Conservation (phyloP, 2,113 vertebrate genomes). For the Dendrocopos noguchii region DNA sequence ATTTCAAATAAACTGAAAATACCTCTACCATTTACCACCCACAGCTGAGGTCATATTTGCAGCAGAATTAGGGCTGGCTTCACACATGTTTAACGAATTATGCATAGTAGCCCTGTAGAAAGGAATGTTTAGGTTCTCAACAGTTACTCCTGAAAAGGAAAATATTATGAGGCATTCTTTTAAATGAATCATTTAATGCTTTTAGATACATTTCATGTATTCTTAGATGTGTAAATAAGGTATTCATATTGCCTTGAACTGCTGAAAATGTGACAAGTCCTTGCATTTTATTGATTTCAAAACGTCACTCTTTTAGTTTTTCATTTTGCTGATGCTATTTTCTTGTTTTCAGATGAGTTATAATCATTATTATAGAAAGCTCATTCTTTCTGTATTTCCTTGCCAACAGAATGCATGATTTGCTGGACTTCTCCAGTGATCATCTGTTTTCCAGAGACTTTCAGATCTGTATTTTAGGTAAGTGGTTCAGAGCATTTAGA, state of each 20-base stretch:
- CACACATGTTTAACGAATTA: slow-evolving; percentile 54
- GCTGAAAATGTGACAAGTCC: neutral
- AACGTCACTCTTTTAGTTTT: neutral
- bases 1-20: slow-evolving; percentile 70
- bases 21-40: slow-evolving; percentile 65
- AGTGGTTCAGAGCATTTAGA: neutral
- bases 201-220: neutral
- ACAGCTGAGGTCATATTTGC: slow-evolving; percentile 45
- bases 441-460: neutral
- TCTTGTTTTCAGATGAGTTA: neutral
- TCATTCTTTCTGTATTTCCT: neutral
- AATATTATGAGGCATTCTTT: neutral
- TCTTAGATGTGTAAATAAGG: neutral
- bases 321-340: neutral
- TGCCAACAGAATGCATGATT: neutral
- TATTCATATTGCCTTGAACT: neutral
- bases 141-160: slow-evolving; percentile 8
- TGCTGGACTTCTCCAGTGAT: neutral
- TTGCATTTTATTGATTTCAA: neutral
- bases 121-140: slow-evolving; percentile 31
- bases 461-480: neutral
- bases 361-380: neutral
- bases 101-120: slow-evolving; percentile 10
- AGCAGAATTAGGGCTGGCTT: slow-evolving; percentile 8
- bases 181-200: neutral